phyloP scores from a whole-genome alignment of 2,113 vertebrate genomes.

The Diadophis punctatus region DNA sequence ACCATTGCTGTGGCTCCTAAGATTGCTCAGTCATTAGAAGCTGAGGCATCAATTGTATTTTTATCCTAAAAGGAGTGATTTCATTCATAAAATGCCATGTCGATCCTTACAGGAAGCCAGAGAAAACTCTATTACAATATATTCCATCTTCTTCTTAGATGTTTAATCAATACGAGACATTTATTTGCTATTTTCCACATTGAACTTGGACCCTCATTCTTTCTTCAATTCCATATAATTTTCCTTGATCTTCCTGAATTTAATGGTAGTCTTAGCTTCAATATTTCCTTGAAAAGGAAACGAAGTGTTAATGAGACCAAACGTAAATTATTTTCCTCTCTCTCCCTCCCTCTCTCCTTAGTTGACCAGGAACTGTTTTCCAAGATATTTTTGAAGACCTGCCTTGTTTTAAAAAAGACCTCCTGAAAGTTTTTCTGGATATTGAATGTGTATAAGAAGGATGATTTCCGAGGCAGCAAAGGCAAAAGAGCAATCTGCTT shows the following conservation, averaged over 20 bases:
- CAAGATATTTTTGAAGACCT: conserved; percentile 12
- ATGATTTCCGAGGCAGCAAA: conserved; percentile 12
- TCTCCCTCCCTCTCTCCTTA: conserved; percentile 19
- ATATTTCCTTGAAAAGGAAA: conserved; percentile 51
- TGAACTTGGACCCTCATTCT: conserved; percentile 25
- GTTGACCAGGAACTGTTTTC: conserved; percentile 46
- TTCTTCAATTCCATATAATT: conserved; percentile 34
- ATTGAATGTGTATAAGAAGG: conserved; percentile 28
- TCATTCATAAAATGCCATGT: background rate
- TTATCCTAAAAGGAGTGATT: background rate
- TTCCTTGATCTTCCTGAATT: conserved; percentile 32
- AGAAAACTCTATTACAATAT: background rate
- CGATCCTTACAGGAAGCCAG: background rate
- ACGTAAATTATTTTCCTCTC: conserved; percentile 23
- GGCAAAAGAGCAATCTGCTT: conserved; percentile 7
- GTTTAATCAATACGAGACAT: conserved; percentile 10
- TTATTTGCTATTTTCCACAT: conserved; percentile 25
- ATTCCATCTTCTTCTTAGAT: background rate
- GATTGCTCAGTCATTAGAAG: background rate
- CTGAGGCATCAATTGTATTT: background rate
- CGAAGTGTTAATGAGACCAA: conserved; percentile 47
- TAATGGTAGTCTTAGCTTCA: conserved; percentile 17
- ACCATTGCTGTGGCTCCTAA: background rate
- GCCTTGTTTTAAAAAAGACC: conserved; percentile 43
- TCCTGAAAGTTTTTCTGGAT: conserved; percentile 16